Base-by-base conservation (phyloP, 2,113 vertebrate genomes). In the Myotis yumanensis region DNA sequence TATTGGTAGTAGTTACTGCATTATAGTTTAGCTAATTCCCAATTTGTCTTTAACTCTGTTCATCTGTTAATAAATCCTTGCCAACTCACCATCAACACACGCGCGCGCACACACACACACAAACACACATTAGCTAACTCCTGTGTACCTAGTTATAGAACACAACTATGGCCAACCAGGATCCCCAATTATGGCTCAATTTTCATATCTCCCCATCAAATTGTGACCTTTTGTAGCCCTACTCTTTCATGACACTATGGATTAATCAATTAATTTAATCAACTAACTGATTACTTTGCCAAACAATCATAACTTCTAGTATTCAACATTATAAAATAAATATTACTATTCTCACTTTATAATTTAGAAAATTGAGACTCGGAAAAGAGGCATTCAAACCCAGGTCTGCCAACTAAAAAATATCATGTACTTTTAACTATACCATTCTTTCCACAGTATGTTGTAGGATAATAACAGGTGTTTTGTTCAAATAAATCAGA, bases 41-140 rank as follows among this genome's bases (percentile, higher is more conserved):
- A 85, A 51, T 73, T 84, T 88, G 12, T 76, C 12, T 94, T 85
- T 79, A 95, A 82, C 11, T 88, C 51, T 88, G 32, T 43, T 64
- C 20, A 28, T 84, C 64, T 76, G 46, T 89, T 81, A 83, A 89
- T 30, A 86, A 95, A 93, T 52, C 85, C 23, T 84, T 93, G 17
- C n/a, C 72, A 75, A 54, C 25, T 57, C 32, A 17, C 10, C 17
- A 83, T 69, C 23, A 73, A 64, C 5, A n/a, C 14, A 71, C 3
- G 57, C 48, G 48, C 16, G 66, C 14, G 80, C 16, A 79, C 48
- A 85, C 35, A 92, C 66, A 75, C 71, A 89, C 75, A 68, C 25
- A 40, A 25, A 73, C 64, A 85, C 15, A 68, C n/a, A 59, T 30
- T 15, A 14, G 10, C 12, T 46, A 11, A 72, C 2, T 22, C 37